Evolutionary conservation across 2,797 vertebrate species (phyloP).

Genomic region (Chromis chromis): DNA sequence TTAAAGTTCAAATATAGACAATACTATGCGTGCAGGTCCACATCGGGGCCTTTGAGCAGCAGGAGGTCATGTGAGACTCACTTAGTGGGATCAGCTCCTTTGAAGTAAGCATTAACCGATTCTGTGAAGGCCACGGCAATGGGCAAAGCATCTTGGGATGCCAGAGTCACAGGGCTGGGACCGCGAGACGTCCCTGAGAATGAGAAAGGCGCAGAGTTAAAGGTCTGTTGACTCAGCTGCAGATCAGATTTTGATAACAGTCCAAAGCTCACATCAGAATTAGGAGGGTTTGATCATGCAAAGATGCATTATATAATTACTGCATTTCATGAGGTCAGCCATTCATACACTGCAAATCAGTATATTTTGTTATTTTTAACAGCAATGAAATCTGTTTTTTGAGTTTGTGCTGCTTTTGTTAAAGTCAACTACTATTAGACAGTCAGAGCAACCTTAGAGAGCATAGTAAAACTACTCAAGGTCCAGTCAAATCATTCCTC

Average conservation of each 20-base stretch:
- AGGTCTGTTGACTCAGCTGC: conserved; percentile 57
- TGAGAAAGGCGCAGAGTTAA: conserved; percentile 32
- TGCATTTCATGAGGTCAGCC: conserved; percentile 45
- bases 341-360: conserved; percentile 45
- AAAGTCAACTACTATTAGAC: conserved; percentile 20
- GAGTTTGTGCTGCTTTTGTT: conserved; percentile 36
- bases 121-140: conserved; percentile 98
- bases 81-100: conserved; percentile 98
- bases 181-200: conserved; percentile 94
- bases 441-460: conserved; percentile 22
- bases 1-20: conserved; percentile 51
- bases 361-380: conserved; percentile 51
- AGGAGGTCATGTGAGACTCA: conserved; percentile 84
- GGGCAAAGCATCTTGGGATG: conserved; percentile 94
- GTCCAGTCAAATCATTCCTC: conserved; percentile 25
- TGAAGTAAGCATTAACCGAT: conserved; percentile 99
- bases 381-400: conserved; percentile 26
- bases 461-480: conserved; percentile 14
- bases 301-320: conserved; percentile 30
- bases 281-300: conserved; percentile 52
- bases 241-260: conserved; percentile 23
- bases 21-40: conserved; percentile 55
- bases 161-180: conserved; percentile 96
- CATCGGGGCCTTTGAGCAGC: conserved; percentile 54
- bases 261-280: conserved; percentile 42